These are phyloP conservation scores for Ceraclea dissimilis DNA, from an alignment of 2,888 invertebrate species.

Conservation along the genomic window DNA sequence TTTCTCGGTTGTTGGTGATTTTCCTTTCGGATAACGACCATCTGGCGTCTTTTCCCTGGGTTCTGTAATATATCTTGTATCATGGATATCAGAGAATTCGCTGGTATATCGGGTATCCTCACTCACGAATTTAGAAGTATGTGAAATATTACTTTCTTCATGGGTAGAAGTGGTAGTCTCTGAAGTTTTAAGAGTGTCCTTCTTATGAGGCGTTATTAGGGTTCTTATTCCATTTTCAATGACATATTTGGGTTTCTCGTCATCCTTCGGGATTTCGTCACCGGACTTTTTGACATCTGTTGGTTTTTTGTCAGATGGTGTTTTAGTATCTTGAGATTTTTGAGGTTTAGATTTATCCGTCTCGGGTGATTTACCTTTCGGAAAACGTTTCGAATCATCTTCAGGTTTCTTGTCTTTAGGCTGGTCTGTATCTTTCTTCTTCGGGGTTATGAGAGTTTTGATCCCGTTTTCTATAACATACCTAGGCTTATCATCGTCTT, in stretches of 20 bases:
- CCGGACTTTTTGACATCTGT: slow-evolving; percentile 4
- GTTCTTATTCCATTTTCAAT: slow-evolving; percentile 21
- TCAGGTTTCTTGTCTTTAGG: not conserved
- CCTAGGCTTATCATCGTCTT: not conserved
- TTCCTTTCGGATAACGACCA: not conserved
- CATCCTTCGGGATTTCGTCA: not conserved
- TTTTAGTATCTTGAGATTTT: too few species aligned
- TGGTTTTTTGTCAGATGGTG: not conserved
- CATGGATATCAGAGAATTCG: too few species aligned
- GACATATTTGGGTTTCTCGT: slow-evolving; percentile 8
- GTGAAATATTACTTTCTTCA: too few species aligned
- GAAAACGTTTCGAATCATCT: slow-evolving; percentile 6
- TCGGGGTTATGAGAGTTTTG: slow-evolving; percentile 15
- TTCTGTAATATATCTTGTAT: too few species aligned
- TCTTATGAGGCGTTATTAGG: not conserved
- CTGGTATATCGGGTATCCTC: too few species aligned
- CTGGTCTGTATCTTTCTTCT: slow-evolving; percentile 13
- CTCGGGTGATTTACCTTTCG: slow-evolving; percentile 3
- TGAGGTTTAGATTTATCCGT: not conserved
- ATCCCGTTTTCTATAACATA: slow-evolving; percentile 13
- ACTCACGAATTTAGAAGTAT: too few species aligned
- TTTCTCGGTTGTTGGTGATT: not conserved
- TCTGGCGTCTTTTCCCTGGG: too few species aligned
- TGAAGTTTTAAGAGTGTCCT: not conserved
- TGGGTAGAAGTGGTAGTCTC: not conserved